These are phyloP conservation scores for Echiichthys vipera DNA, from an alignment of 2,797 vertebrate species.

Conservation along the genomic window DNA sequence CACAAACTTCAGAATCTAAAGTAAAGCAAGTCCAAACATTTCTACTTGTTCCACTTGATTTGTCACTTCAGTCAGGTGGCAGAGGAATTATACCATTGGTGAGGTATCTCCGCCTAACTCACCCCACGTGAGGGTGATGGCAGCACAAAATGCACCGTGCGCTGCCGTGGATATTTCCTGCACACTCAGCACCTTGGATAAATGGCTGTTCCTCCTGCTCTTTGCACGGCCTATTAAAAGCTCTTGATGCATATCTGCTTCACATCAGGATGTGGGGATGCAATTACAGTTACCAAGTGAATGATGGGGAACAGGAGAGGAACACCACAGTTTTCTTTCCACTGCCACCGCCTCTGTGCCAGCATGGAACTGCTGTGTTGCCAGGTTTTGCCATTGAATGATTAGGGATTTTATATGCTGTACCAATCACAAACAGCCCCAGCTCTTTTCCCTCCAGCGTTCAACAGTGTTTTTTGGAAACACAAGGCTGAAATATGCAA, in stretches of 20 bases:
- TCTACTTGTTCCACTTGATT: not conserved
- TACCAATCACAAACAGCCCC: slow-evolving; percentile 3
- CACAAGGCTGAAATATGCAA: not conserved
- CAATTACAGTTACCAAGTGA: slow-evolving; percentile 68
- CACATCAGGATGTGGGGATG: slow-evolving; percentile 66
- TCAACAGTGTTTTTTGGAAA: not conserved
- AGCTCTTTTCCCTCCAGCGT: slow-evolving; percentile 4
- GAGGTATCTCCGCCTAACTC: slow-evolving; percentile 17
- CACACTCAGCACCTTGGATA: slow-evolving; percentile 61
- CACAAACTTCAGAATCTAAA: not conserved
- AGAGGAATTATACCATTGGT: slow-evolving; percentile 4
- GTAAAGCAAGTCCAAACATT: not conserved
- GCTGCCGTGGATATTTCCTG: slow-evolving; percentile 62
- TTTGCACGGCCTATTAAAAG: slow-evolving; percentile 65
- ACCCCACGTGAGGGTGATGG: slow-evolving; percentile 24
- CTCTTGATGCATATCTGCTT: slow-evolving; percentile 61
- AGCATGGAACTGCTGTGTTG: slow-evolving; percentile 38
- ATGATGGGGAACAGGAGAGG: slow-evolving; percentile 46
- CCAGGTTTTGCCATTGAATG: slow-evolving; percentile 36
- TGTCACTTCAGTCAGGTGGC: not conserved
- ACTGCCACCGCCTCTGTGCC: slow-evolving; percentile 39
- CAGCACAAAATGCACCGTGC: slow-evolving; percentile 29
- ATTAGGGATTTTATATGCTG: slow-evolving; percentile 19
- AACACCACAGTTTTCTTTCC: slow-evolving; percentile 44
- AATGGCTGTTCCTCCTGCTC: slow-evolving; percentile 53